Base-by-base conservation (phyloP, 2,888 invertebrate species). In the Cactoblastis cactorum region DNA sequence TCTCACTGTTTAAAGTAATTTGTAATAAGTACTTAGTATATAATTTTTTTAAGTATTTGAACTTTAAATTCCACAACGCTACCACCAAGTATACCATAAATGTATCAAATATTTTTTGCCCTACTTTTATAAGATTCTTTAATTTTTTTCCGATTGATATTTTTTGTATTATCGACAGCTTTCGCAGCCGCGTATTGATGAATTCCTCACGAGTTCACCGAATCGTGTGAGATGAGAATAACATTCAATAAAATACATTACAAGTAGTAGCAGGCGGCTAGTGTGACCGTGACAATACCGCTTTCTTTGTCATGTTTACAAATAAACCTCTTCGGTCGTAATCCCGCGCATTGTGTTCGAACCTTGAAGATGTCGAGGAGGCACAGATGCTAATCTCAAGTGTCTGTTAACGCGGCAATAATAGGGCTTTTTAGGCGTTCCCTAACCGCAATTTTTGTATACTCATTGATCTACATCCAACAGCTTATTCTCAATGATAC, bases 371-470 rank as follows among this genome's bases (percentile, higher is more conserved):
- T 79, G 71, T 70, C 72, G 80, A 79, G 74, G 74, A 80, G 70
- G 74, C 74, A 82, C 88, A 88, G 89, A 89, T 89, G 88, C 86
- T 88, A 88, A 89, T 89, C 89, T 89, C 89, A 89, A 89, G 89
- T 89, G 88, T 88, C 83, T 81, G 83, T 86, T 87, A 86, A 85
- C 87, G 79, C 78, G 76, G 65, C 72, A 71, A 88, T 87, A 88
- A 88, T 85, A 83, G 76, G 63, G 72, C 77, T 80, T 78, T 82
- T 83, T 80, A 80, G 71, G 67, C 71, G 74, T 77, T 68, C 70
- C 74, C 70, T 75, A 66, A 76, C 83, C 81, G 74, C 80, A 78
- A 79, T 65, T 72, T 74, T 76, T 76, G 62, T 65, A 57, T 66
- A 58, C 63, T 72, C 69, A 76, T 80, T 81, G 80, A 76, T 77